These are phyloP conservation scores for Oriolus oriolus DNA, from an alignment of 2,113 vertebrate genomes.

Conservation along the genomic window DNA sequence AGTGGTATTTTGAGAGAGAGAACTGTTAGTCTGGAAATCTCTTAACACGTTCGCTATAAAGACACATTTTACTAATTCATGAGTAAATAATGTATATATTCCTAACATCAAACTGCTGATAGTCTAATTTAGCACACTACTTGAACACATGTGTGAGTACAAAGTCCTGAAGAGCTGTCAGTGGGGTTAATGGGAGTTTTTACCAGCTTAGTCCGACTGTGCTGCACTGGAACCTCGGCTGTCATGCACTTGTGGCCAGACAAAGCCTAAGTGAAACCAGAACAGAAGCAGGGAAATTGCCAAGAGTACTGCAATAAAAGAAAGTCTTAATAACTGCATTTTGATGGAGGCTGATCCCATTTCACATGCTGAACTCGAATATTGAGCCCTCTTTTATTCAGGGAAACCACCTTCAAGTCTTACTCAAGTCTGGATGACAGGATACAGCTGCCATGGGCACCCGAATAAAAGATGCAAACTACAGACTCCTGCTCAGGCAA, in stretches of 20 bases:
- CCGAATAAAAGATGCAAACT: neutral
- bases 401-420: neutral
- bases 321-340: constrained; percentile 25
- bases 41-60: neutral
- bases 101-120: neutral
- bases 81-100: neutral
- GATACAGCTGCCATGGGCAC: neutral
- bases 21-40: neutral
- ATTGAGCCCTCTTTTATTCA: neutral
- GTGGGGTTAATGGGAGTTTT: constrained; percentile 7
- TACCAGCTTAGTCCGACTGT: constrained; percentile 14
- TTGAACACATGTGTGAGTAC: neutral
- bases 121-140: neutral
- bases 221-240: constrained; percentile 13
- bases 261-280: constrained; percentile 52
- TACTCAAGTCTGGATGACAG: neutral
- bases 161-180: neutral
- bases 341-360: neutral
- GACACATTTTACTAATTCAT: neutral
- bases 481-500: neutral
- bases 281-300: constrained; percentile 39
- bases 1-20: neutral
- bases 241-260: constrained; percentile 38
- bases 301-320: constrained; percentile 29
- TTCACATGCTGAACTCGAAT: neutral